Conservation (phyloP, 2,113 vertebrate genomes). For the Trochalopteron elliotii region DNA sequence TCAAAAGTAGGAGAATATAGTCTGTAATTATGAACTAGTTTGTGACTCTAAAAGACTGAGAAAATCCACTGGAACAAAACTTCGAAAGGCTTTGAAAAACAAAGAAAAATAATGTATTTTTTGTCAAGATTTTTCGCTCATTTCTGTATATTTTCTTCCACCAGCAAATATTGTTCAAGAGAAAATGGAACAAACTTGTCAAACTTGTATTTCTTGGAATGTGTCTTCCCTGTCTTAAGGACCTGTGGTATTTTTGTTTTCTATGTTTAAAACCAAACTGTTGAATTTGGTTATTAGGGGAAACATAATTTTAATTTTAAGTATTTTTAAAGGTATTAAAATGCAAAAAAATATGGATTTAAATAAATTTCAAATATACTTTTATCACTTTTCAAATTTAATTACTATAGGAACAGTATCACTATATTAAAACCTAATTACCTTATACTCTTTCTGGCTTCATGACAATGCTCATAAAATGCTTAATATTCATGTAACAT, state of each 20-base stretch:
- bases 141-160: background rate
- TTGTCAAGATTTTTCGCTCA: background rate
- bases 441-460: constrained; percentile 71
- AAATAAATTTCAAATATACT: constrained; percentile 51
- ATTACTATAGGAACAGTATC: constrained; percentile 74
- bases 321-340: constrained; percentile 14
- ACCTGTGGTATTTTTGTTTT: background rate
- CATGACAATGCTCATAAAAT: constrained; percentile 71
- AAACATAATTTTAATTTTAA: constrained; percentile 36
- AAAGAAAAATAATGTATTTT: background rate
- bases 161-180: background rate
- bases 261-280: background rate
- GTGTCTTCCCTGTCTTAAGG: background rate
- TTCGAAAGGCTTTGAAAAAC: background rate
- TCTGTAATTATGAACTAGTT: background rate
- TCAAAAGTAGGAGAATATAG: background rate
- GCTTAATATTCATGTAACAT: constrained; percentile 84
- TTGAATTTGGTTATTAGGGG: background rate
- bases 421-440: constrained; percentile 79
- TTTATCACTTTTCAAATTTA: constrained; percentile 72
- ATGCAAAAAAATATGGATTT: constrained; percentile 48
- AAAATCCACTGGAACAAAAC: background rate
- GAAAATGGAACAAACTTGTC: background rate
- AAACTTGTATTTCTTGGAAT: background rate
- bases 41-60: background rate